A percentile compares a stretch with the other conserved stretches of the same genome.
These are phyloP conservation scores for Budorcas taxicolor DNA, from an alignment of 2,113 vertebrate species.

Conservation along the genomic window DNA sequence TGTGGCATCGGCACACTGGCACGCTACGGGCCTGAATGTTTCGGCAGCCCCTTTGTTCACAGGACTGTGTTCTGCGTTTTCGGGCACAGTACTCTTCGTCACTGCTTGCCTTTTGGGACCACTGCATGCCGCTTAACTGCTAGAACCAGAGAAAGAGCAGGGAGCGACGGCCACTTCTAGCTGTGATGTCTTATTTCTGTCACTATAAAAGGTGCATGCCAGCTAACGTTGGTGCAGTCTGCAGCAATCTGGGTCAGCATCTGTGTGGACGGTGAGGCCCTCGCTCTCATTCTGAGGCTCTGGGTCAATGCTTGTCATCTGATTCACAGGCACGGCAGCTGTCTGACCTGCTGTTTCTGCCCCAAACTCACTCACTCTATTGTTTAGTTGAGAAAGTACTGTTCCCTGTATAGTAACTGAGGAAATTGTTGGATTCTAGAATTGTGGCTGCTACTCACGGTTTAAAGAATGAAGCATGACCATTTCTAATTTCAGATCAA, in stretches of 20 bases:
- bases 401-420: not conserved
- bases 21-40: not conserved
- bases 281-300: not conserved
- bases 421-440: not conserved
- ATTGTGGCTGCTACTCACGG: not conserved
- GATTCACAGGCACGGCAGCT: not conserved
- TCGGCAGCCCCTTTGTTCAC: not conserved
- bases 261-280: not conserved
- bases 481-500: constrained; percentile 88
- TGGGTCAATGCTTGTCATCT: not conserved
- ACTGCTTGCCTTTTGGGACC: not conserved
- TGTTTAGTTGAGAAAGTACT: not conserved
- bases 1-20: not conserved
- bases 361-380: not conserved
- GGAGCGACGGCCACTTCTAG: not conserved
- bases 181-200: not conserved
- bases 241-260: not conserved
- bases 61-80: not conserved
- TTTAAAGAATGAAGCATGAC: constrained; percentile 47
- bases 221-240: not conserved
- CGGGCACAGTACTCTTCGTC: not conserved
- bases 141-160: not conserved
- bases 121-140: not conserved
- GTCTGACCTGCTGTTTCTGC: not conserved
- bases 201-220: not conserved